phyloP scores from a whole-genome alignment of 37 sponge, comb jelly and placozoan species.

The Chondrilla cf. caribensis region DNA sequence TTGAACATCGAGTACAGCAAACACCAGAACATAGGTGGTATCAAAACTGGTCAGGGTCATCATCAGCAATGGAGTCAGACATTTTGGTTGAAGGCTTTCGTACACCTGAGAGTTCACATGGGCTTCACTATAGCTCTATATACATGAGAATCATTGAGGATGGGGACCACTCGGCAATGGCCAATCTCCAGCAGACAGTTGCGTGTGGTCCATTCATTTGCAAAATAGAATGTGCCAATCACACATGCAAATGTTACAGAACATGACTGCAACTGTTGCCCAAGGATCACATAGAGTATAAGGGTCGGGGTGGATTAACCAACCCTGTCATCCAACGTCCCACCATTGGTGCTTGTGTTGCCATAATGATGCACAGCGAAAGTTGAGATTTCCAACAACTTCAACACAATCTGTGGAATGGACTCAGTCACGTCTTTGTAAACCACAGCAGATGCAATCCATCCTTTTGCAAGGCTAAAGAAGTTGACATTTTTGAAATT shows the following conservation, averaged over 20 bases:
- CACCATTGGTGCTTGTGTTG: slow-evolving; percentile 32
- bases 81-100: background rate
- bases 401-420: too few relatives aligned
- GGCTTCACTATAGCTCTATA: too few relatives aligned
- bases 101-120: background rate
- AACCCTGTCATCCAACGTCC: background rate
- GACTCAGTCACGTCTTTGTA: too few relatives aligned
- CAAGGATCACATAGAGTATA: background rate
- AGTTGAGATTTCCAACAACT: too few relatives aligned
- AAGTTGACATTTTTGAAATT: too few relatives aligned
- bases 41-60: background rate
- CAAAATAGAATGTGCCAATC: slow-evolving; percentile 17
- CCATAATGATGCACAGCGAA: slow-evolving; percentile 42
- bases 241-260: background rate
- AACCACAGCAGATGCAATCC: too few relatives aligned
- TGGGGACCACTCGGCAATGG: slow-evolving; percentile 23
- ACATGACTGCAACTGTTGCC: background rate
- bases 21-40: background rate
- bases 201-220: background rate
- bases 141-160: slow-evolving; percentile 17
- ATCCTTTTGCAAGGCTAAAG: too few relatives aligned
- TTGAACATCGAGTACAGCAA: background rate
- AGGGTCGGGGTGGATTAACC: slow-evolving; percentile 12
- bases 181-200: background rate
- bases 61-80: slow-evolving; percentile 7